Evolutionary conservation across 2,113 vertebrate species (phyloP), one percentile per base, ranked within the genome.

Genomic region (Mus spicilegus): DNA sequence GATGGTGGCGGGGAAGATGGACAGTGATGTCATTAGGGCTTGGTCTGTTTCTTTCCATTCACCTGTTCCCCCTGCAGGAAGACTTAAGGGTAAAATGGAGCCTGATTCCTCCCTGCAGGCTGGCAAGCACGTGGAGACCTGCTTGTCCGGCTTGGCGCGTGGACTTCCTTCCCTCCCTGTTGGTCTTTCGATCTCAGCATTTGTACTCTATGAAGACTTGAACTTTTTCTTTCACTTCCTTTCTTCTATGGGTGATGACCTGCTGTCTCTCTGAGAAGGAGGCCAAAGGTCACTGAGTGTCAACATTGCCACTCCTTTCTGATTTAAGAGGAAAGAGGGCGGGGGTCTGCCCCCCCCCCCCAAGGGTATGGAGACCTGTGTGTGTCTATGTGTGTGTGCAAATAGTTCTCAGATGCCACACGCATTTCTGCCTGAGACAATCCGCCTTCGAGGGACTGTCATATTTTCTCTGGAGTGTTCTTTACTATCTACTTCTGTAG

Each of bases 161-260:
- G 26, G 3, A 90, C 81, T 89, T 85, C 69, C 93, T 76, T 87
- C 58, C 88, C 80, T 6, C 84, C 70, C 20, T 51, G 80, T 65
- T 92, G 22, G 56, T 77, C 93, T 95, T 95, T 97, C 46, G 13
- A 63, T 95, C 94, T 97, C 88, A 94, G 90, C 90, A 88, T 93
- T 90, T 97, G 95, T n/a, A 67, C 96, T 96, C 95, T 90, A 96
- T 92, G 95, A 95, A 97, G 95, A 81, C 90, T 87, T 78, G 82
- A 86, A 80, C 96, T 96, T 97, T 97, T 97, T 94, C 97, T 98
- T 97, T 98, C 97, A 98, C 97, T 97, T 97, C 98, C 98, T 97
- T 96, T 97, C 96, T 95, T 91, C 82, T 91, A 1, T 16, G 94
- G 87, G 81, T 72, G 87, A 95, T 97, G 97, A 91, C 89, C 91